Base-by-base conservation (phyloP, 2,113 vertebrate genomes). In the Raja brachyura region DNA sequence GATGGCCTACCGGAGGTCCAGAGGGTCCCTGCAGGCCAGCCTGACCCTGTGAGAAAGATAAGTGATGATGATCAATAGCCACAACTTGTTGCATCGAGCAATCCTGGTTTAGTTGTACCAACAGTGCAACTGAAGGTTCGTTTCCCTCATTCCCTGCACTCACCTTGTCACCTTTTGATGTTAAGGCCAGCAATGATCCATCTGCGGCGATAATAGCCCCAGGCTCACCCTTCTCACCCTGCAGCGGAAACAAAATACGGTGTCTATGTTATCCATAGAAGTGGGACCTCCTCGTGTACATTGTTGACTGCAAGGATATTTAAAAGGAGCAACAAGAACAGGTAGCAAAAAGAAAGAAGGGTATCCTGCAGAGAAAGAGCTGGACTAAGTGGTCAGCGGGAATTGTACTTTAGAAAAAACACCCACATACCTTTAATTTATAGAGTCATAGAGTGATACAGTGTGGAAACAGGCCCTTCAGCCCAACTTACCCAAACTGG, bases 211-310 rank as follows among this genome's bases (percentile, higher is more conserved):
- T 61, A 79, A 96, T 33, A 39, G 95, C 63, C 4, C 97, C 97
- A 0, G 98, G 96, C 93, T 99, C 98, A 14, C 98, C 98, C 94
- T 97, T 98, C 95, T 98, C 97, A 28, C 98, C 98, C 98, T 99
- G 73, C 16, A 70, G 48, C 73, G 0, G 31, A 11, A 93, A 16
- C n/a, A 66, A 88, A 54, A 73, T 28, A 61, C 1, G 16, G 93
- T 13, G 11, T 28, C 10, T 9, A 20, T 11, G 31, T 39, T 93
- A 31, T 14, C 31, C 63, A 63, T 20, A 70, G 54, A 8, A 0
- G 31, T 90, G 86, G 31, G 39, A 16, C 5, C 5, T 66, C 13
- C 13, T 13, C 28, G 31, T 31, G 28, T 14, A 28, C 18, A 20
- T 18, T 48, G 33, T 16, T 79, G 77, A 18, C 77, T 10, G 78